Conservation (phyloP, 1,140 invertebrate species). For the Vanessa atalanta region DNA sequence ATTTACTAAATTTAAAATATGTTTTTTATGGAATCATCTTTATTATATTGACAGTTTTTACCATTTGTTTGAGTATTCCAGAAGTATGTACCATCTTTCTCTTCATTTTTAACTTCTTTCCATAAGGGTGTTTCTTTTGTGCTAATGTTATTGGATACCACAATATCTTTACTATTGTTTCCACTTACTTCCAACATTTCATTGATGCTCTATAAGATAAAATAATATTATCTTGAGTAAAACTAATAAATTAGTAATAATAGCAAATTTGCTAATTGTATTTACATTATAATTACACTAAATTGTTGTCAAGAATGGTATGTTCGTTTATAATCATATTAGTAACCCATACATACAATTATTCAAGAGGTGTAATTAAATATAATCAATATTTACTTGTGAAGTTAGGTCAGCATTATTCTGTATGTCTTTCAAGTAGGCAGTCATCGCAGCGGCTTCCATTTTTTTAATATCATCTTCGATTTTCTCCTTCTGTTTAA, state of each 20-base stretch:
- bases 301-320: too few species aligned
- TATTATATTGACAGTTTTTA: conserved; percentile 23
- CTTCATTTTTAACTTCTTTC: conserved; percentile 86
- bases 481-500: conserved; percentile 88
- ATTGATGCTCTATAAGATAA: conserved; percentile 58
- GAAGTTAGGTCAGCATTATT: conserved; percentile 88
- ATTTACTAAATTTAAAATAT: too few species aligned
- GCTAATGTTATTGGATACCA: conserved; percentile 29
- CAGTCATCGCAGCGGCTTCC: conserved; percentile 92
- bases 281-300: too few species aligned
- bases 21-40: too few species aligned
- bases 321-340: too few species aligned
- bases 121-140: conserved; percentile 70
- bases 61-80: conserved; percentile 91
- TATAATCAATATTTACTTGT: conserved; percentile 57
- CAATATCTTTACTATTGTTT: conserved; percentile 44
- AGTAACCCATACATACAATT: too few species aligned
- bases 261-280: too few species aligned
- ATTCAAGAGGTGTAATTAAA: neutral
- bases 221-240: too few species aligned
- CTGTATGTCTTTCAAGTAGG: conserved; percentile 90
- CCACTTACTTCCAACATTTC: conserved; percentile 54
- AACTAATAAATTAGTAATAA: too few species aligned
- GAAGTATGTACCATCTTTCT: conserved; percentile 86
- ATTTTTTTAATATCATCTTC: conserved; percentile 92